Evolutionary conservation across 2,797 vertebrate genomes (phyloP), one percentile per base, ranked within the genome.

Genomic region (Leucoraja ocellata): DNA sequence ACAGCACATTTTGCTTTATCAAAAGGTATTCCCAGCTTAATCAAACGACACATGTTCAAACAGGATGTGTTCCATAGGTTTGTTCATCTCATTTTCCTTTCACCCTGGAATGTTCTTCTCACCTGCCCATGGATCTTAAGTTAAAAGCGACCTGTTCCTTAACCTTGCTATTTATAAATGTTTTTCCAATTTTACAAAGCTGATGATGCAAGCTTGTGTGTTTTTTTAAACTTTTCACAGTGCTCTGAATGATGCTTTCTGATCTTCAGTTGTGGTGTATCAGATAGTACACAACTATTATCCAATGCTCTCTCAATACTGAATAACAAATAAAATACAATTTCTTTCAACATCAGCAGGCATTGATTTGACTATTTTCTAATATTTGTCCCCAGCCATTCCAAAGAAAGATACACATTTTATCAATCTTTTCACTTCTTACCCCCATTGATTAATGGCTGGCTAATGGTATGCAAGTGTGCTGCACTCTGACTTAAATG

Each of bases 391-490:
- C 25, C 9, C 65, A 73, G 88, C 18, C 36, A 71, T 73, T 92
- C 90, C 39, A 13, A 92, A n/a, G 14, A 18, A 25, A 46, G 63
- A 65, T 6, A 65, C 23, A n/a, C 39, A 11, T 91, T 18, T 9
- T 39, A 21, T 74, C 68, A 74, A n/a, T 91, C 21, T 11, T 46
- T 74, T n/a, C 32, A 92, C 46, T 71, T 76, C 36, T n/a, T 76
- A 32, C 39, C 39, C 39, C 74, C 25, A 18, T 92, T 68, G 65
- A 68, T 68, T 68, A 68, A 68, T 68, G 65, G 71, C 71, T 76
- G 71, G 90, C 90, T 58, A 76, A 92, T 76, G 39, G 73, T 91
- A 73, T 73, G 71, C 90, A 88, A 88, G 61, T 88, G n/a, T 2
- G 0, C 25, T 63, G 7, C n/a, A 54, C 14, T 32, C 88, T 91